Conservation (phyloP, 2,888 invertebrate genomes). For the Hyalella azteca region DNA sequence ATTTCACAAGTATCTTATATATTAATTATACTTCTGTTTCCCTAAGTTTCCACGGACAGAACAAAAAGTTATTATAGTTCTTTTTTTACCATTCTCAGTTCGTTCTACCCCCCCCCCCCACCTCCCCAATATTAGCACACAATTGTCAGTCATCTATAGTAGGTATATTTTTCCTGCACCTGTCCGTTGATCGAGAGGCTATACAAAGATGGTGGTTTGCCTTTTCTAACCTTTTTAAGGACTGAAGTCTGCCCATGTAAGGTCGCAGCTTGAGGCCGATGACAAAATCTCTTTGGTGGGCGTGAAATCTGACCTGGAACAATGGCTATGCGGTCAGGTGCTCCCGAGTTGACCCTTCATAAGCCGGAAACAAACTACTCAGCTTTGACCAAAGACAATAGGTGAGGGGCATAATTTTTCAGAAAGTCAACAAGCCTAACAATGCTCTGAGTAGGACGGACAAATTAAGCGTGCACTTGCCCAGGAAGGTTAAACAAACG, state of each 20-base stretch:
- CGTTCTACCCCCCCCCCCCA: too few relatives aligned
- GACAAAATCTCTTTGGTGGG: slow-evolving; percentile 11
- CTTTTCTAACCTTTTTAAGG: not conserved
- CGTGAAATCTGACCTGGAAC: slow-evolving; percentile 27
- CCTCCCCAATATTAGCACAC: too few relatives aligned
- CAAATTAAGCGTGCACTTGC: not conserved
- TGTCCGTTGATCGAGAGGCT: too few relatives aligned
- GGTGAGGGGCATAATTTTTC: not conserved
- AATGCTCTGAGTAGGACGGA: slow-evolving; percentile 5
- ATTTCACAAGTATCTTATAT: too few relatives aligned
- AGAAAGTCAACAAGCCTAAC: slow-evolving; percentile 15
- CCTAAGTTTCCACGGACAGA: too few relatives aligned
- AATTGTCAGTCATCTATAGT: too few relatives aligned
- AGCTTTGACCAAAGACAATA: slow-evolving; percentile 1
- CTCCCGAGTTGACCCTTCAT: not conserved
- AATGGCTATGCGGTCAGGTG: not conserved
- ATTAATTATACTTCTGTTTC: too few relatives aligned
- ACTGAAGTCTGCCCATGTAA: not conserved
- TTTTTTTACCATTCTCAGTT: too few relatives aligned
- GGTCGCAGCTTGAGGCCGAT: not conserved
- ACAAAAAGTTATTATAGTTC: too few relatives aligned
- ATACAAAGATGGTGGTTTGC: too few relatives aligned
- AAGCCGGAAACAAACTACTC: not conserved
- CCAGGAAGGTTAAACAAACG: slow-evolving; percentile 18
- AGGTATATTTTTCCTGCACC: too few relatives aligned